Conservation (phyloP, 2,888 invertebrate genomes). For the Melinopterus prodromus region DNA sequence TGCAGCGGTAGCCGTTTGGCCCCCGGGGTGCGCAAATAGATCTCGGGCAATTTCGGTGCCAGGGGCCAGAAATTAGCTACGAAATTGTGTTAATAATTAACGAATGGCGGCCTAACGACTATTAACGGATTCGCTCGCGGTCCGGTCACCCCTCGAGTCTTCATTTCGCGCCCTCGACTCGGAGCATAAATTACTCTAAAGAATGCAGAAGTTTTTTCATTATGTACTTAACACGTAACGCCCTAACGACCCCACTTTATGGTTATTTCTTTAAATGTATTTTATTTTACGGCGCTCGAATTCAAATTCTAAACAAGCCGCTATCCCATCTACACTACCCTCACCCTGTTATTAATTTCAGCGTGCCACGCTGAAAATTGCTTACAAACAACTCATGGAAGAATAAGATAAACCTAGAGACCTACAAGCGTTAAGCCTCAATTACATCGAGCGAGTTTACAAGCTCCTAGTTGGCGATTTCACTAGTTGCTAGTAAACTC, state of each 20-base stretch:
- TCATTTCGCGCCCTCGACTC: slow-evolving; percentile 26
- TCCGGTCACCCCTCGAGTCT: slow-evolving; percentile 11
- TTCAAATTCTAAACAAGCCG: too few species aligned
- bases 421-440: too few species aligned
- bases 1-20: background rate
- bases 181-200: slow-evolving; percentile 37
- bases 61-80: background rate
- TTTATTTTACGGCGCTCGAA: background rate
- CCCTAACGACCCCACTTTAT: background rate
- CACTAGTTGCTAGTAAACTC: too few species aligned
- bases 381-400: too few species aligned
- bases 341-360: too few species aligned
- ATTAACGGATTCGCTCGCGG: slow-evolving; percentile 30
- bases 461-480: too few species aligned
- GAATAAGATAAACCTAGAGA: too few species aligned
- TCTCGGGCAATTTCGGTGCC: background rate
- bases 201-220: slow-evolving; percentile 40
- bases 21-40: background rate
- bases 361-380: too few species aligned
- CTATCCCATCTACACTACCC: too few species aligned
- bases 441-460: too few species aligned
- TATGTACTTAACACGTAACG: slow-evolving; percentile 36
- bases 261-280: slow-evolving; percentile 22
- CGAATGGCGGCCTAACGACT: slow-evolving; percentile 8
- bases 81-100: slow-evolving; percentile 4